Percentiles rank a stretch among this genome's conserved stretches.
Evolutionary conservation across 2,888 invertebrate genomes (phyloP).

Genomic region (Kuschelorhynchus macadamiae): DNA sequence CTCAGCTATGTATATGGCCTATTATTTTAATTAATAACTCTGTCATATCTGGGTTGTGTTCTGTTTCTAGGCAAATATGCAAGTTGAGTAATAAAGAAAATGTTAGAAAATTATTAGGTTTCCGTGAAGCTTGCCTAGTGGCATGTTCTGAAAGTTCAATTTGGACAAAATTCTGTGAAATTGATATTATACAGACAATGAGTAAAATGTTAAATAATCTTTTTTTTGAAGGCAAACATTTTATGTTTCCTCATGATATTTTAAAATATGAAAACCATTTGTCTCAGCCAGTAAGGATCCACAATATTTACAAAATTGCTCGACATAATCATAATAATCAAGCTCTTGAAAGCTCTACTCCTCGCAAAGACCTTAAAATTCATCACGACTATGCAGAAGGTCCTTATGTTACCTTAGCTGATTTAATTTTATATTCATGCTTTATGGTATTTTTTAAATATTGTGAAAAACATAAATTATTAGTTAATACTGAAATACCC

Average conservation of each 20-base stretch:
- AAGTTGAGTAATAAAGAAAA: slow-evolving; percentile 64
- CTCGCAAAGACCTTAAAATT: slow-evolving; percentile 71
- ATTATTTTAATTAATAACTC: slow-evolving; percentile 74
- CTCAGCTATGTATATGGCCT: slow-evolving; percentile 72
- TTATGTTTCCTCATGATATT: slow-evolving; percentile 77
- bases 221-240: slow-evolving; percentile 49
- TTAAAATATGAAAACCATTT: slow-evolving; percentile 88
- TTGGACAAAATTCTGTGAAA: slow-evolving; percentile 95
- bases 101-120: slow-evolving; percentile 77
- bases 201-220: slow-evolving; percentile 66
- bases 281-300: slow-evolving; percentile 85
- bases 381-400: slow-evolving; percentile 88
- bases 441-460: slow-evolving; percentile 74
- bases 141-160: slow-evolving; percentile 88
- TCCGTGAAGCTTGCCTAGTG: slow-evolving; percentile 83
- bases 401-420: slow-evolving; percentile 84
- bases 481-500: slow-evolving; percentile 70
- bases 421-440: slow-evolving; percentile 83
- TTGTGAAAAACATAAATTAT: slow-evolving; percentile 46
- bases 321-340: slow-evolving; percentile 70
- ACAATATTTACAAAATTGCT: slow-evolving; percentile 86
- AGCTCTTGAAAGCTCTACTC: slow-evolving; percentile 68
- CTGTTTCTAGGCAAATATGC: slow-evolving; percentile 77
- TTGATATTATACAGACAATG: slow-evolving; percentile 79
- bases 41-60: slow-evolving; percentile 84